Percentiles rank a stretch among this genome's conserved stretches.
Conservation (phyloP, 2,113 vertebrate genomes). For the Brienomyrus brachyistius region DNA sequence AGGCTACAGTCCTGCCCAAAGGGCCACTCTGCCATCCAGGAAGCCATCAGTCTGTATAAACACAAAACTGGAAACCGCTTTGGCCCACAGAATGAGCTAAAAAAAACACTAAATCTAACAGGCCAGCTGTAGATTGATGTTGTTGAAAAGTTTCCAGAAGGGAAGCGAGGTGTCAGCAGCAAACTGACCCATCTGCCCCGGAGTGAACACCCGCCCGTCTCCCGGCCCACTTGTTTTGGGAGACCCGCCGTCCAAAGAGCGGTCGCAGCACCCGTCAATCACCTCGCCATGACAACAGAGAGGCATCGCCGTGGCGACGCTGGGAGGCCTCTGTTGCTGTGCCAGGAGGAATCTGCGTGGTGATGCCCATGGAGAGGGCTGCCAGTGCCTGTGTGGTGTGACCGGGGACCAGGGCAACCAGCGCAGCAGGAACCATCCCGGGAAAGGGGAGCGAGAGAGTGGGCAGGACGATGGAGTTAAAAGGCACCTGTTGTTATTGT, state of each 20-base stretch:
- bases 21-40: background rate
- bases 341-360: constrained; percentile 62
- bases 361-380: constrained; percentile 43
- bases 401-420: constrained; percentile 29
- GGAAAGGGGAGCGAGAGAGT: constrained; percentile 36
- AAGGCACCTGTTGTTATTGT: constrained; percentile 34
- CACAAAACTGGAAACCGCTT: background rate
- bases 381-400: constrained; percentile 7
- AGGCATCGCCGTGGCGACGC: constrained; percentile 42
- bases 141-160: background rate
- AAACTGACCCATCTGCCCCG: background rate
- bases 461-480: constrained; percentile 30
- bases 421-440: constrained; percentile 46
- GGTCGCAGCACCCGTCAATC: constrained; percentile 56
- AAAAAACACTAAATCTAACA: background rate
- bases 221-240: background rate
- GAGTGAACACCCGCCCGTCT: background rate
- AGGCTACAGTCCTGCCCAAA: background rate
- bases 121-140: background rate
- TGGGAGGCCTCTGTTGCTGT: constrained; percentile 42
- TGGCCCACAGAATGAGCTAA: background rate
- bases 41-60: background rate
- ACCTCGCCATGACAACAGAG: constrained; percentile 46
- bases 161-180: background rate
- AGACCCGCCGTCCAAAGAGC: constrained; percentile 30